Evolutionary conservation across 2,113 vertebrate species (phyloP), one percentile per base, ranked within the genome.

Genomic region (Mus spicilegus): DNA sequence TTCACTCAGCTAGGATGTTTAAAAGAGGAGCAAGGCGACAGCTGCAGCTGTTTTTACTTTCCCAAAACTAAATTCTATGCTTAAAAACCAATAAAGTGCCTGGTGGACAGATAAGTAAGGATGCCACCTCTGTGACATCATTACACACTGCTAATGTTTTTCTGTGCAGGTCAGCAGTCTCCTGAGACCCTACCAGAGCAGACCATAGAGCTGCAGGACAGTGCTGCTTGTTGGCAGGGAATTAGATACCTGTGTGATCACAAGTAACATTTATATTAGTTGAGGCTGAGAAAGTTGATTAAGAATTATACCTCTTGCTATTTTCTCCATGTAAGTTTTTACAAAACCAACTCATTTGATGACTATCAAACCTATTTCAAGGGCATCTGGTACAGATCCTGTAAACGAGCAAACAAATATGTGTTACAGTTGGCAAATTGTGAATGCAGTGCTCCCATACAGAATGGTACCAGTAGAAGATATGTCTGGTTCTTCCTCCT

Each of bases 251-350:
- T 92, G 67, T 96, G 78, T 89, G 30, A 67, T 95, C 58, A 88
- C 89, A 97, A 97, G 77, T 93, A 96, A 94, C 54, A 96, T 96
- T 97, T 96, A 46, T 96, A 92, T 96, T 95, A 93, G 93, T 95
- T 89, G 75, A 97, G 97, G 87, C 87, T 94, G 87, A 93, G 91
- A 97, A 94, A 97, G 92, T 93, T 97, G 94, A 97, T 97, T 97
- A 96, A 95, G 89, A 96, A 94, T 96, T 91, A 90, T 93, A 67
- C 86, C 84, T 90, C 76, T 92, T 93, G 39, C 61, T 96, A 90
- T 73, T 89, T 67, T 49, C 89, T 89, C 94, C 63, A 63, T 54
- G 86, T 72, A 96, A 91, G 42, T 96, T 91, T 97, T 97, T 97
- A 85, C 33, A 91, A 70, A 85, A 90, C 73, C 61, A 81, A 96